Base-by-base conservation (phyloP, 2,888 invertebrate species). In the Pogonocherus hispidulus region DNA sequence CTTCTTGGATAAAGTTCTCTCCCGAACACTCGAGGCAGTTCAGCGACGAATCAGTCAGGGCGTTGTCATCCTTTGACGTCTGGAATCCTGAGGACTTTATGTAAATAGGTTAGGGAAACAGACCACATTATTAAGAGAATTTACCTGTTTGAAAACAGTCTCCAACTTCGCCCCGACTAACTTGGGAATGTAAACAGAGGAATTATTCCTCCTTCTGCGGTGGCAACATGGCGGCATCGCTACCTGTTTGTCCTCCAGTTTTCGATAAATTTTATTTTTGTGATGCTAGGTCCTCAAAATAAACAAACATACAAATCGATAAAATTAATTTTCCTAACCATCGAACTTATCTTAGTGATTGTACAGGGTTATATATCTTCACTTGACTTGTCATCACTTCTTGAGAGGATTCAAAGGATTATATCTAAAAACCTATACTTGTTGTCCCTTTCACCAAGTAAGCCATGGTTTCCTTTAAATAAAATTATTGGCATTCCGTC, bases 121-220 rank as follows among this genome's bases (percentile, higher is more conserved):
- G 72, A 78, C 79, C 79, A 75, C 78, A 76, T 77, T 79, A 80
- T 78, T 78, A 80, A 78, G 78, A 76, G 79, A 78, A 80, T 79
- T 79, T 79, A 78, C 80, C 78, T 79, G 78, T 77, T 75, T 71
- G 74, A 70, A 63, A 73, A 73, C 44, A 23, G 41, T 44, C 22
- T 57, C 37, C 57, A 44, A 44, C 44, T 57, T 57, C 35, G 32
- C 57, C 44, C 62, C 23, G 63, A 69, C 73, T 63, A 64, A 73
- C 62, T 73, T 73, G 22, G 63, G 65, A 57, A 65, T 60, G 63
- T 69, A 69, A 71, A 69, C 70, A 68, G 35, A 57, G 63, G 46
- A 68, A 72, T 72, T 70, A 69, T 62, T 63, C 18, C 46, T 66
- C 32, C 46, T 47, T 20, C 44, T 55, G 27, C 18, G 27, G 19